These are phyloP conservation scores for Ginglymostoma cirratum DNA, from an alignment of 2,113 vertebrate genomes.

Conservation along the genomic window DNA sequence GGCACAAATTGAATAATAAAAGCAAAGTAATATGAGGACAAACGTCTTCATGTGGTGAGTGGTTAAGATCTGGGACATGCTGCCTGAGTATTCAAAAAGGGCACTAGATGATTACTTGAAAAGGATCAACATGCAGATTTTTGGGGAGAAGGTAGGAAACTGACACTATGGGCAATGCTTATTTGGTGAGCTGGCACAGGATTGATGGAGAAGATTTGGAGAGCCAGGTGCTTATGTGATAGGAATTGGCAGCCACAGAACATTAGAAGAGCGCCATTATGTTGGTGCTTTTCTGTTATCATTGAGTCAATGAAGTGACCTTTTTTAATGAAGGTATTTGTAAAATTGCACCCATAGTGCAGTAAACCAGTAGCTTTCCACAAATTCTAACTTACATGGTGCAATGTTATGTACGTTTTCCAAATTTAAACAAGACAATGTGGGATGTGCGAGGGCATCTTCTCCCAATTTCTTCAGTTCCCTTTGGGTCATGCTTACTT, in stretches of 20 bases:
- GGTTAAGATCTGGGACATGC: too few species aligned
- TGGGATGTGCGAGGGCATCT: neutral
- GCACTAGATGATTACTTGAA: too few species aligned
- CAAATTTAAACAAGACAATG: neutral
- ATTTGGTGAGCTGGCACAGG: too few species aligned
- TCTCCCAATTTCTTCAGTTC: neutral
- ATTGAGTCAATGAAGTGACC: neutral
- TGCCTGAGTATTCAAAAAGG: too few species aligned
- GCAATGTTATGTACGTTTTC: neutral
- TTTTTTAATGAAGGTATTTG: neutral
- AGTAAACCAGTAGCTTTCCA: neutral
- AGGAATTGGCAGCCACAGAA: neutral
- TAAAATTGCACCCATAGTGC: neutral
- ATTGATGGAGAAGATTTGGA: too few species aligned
- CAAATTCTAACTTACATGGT: neutral
- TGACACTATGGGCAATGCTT: too few species aligned
- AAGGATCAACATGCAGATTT: too few species aligned
- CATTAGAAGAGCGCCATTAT: neutral
- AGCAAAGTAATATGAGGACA: too few species aligned
- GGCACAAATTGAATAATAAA: too few species aligned
- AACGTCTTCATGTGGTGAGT: too few species aligned
- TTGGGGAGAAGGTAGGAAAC: too few species aligned
- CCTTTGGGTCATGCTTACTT: neutral
- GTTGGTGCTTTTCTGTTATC: neutral
- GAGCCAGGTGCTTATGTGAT: neutral